Conservation (phyloP, 2,113 vertebrate species). For the Anas platyrhynchos region DNA sequence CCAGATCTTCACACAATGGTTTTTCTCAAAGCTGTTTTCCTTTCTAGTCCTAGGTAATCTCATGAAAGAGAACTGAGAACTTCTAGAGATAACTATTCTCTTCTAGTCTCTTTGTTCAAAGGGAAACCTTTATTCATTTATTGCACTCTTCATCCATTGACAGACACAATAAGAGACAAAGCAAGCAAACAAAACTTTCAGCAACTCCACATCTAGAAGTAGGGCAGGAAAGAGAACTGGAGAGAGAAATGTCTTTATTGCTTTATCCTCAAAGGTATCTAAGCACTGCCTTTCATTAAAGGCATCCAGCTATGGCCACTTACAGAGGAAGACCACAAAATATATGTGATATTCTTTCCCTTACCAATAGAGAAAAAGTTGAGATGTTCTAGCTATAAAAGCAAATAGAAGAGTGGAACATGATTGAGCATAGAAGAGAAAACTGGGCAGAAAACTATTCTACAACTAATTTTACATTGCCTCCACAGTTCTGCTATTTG, state of each 20-base stretch:
- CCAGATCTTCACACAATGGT: not conserved
- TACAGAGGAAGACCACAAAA: not conserved
- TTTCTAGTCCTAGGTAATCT: not conserved
- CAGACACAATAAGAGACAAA: not conserved
- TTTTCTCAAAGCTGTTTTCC: not conserved
- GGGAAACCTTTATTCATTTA: not conserved
- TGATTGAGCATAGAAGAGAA: not conserved
- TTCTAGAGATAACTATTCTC: not conserved
- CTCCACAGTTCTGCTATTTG: not conserved
- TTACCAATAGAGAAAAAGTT: not conserved
- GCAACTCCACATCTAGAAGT: not conserved
- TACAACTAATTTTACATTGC: not conserved
- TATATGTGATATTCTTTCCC: not conserved
- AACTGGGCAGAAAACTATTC: not conserved
- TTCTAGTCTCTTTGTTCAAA: not conserved
- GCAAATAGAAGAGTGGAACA: not conserved
- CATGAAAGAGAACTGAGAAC: not conserved
- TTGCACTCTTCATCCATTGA: not conserved
- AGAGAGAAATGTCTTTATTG: not conserved
- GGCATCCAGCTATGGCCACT: not conserved
- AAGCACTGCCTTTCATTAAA: not conserved
- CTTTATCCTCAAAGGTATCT: not conserved
- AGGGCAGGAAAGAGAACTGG: not conserved
- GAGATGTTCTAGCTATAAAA: not conserved
- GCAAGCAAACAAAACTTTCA: not conserved